Evolutionary conservation across 2,888 invertebrate species (phyloP).

Genomic region (Rhagonycha lutea): DNA sequence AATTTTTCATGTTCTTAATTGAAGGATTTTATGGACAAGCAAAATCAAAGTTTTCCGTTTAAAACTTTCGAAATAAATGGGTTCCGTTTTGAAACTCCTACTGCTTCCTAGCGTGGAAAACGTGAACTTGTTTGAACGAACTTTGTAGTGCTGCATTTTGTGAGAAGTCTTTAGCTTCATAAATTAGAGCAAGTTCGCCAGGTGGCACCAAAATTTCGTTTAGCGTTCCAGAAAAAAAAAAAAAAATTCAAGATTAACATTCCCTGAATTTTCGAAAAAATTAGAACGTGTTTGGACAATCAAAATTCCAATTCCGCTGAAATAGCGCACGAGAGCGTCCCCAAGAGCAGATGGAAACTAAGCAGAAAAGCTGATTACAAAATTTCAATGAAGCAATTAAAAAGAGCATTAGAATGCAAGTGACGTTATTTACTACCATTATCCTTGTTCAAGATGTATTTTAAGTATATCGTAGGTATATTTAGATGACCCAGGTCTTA

Average conservation of each 20-base stretch:
- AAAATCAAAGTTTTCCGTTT: background rate
- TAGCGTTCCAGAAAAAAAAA: too few species aligned
- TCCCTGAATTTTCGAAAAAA: background rate
- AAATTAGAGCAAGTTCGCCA: background rate
- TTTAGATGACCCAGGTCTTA: slow-evolving; percentile 16
- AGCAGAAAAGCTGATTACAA: background rate
- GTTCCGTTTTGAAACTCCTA: background rate
- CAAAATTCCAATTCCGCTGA: too few species aligned
- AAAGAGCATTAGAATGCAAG: slow-evolving; percentile 1
- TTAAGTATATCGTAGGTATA: slow-evolving; percentile 14
- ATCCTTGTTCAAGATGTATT: slow-evolving; percentile 15
- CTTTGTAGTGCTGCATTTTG: background rate
- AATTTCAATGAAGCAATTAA: background rate
- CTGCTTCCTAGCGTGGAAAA: background rate
- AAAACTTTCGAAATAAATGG: background rate
- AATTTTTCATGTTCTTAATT: too few species aligned
- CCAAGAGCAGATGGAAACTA: background rate
- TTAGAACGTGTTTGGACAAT: background rate
- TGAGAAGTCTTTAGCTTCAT: background rate
- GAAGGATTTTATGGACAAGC: background rate
- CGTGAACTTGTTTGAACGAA: background rate
- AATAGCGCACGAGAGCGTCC: background rate
- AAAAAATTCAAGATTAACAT: too few species aligned
- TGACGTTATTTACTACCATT: slow-evolving; percentile 11
- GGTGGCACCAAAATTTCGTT: background rate